Evolutionary conservation across 30 jellyfish, hydroid and myxozoan species (phyloP).

Genomic region (Chrysaora quinquecirrha): DNA sequence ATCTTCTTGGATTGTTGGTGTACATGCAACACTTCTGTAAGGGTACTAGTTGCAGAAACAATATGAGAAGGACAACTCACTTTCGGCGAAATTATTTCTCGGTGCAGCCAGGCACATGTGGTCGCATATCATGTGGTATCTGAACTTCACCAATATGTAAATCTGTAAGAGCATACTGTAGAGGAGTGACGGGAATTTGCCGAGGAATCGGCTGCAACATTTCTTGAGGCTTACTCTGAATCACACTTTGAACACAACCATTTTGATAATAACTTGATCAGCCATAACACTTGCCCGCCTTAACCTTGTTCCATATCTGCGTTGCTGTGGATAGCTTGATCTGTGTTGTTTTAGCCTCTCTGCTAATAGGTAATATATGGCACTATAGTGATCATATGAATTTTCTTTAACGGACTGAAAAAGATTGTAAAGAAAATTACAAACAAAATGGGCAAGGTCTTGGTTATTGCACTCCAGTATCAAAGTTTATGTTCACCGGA

Average conservation of each 20-base stretch:
- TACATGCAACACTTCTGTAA: conserved; percentile 20
- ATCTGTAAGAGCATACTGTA: conserved; percentile 90
- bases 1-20: conserved; percentile 86
- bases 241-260: conserved; percentile 67
- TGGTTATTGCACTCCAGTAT: too few species aligned
- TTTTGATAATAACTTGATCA: conserved; percentile 87
- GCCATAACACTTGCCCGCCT: conserved; percentile 96
- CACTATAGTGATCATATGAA: conserved; percentile 90
- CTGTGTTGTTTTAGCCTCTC: conserved; percentile 93
- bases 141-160: conserved; percentile 91
- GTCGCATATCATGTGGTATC: conserved; percentile 70
- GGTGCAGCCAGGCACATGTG: conserved; percentile 83
- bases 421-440: not conserved
- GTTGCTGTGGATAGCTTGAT: conserved; percentile 94
- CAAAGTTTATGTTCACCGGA: too few species aligned
- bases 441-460: not conserved
- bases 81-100: conserved; percentile 65
- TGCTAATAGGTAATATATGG: conserved; percentile 85
- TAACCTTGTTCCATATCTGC: conserved; percentile 75
- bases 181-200: conserved; percentile 70
- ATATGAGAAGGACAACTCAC: conserved; percentile 46
- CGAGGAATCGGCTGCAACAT: conserved; percentile 81
- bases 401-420: conserved; percentile 82
- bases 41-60: conserved; percentile 50
- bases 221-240: conserved; percentile 45